These are phyloP conservation scores for Gyrodactylus bullatarudis DNA, from an alignment of 1,140 invertebrate species.

Conservation along the genomic window DNA sequence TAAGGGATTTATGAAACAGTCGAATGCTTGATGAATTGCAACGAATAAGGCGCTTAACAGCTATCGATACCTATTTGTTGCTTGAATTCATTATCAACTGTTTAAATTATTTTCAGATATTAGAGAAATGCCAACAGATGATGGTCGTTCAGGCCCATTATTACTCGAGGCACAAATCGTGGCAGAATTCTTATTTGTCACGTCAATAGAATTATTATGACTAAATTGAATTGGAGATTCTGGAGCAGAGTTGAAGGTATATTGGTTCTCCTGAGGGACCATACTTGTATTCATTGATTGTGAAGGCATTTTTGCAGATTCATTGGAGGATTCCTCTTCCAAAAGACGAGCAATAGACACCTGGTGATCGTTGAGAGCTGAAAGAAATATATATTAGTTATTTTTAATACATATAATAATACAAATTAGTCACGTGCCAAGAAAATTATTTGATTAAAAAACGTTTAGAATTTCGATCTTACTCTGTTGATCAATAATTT, in stretches of 20 bases:
- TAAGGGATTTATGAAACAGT: not conserved
- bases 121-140: not conserved
- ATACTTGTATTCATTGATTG: not conserved
- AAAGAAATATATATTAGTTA: not conserved
- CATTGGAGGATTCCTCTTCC: not conserved
- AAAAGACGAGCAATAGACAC: not conserved
- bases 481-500: not conserved
- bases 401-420: not conserved
- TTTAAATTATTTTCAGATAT: not conserved
- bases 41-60: too few species aligned
- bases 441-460: not conserved
- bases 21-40: too few species aligned
- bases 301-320: not conserved
- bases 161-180: too few species aligned
- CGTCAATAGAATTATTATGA: too few species aligned
- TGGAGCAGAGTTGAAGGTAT: not conserved
- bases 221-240: not conserved
- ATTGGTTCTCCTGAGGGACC: not conserved
- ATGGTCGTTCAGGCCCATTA: not conserved
- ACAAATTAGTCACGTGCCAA: too few species aligned
- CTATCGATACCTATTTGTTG: too few species aligned
- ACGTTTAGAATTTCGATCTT: not conserved
- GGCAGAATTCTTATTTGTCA: too few species aligned
- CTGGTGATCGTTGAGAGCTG: not conserved
- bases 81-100: not conserved